A percentile compares a stretch with the other conserved stretches of the same genome.
Conservation (phyloP, 92 coral and sea anemone species). For the Blastomussa wellsi region DNA sequence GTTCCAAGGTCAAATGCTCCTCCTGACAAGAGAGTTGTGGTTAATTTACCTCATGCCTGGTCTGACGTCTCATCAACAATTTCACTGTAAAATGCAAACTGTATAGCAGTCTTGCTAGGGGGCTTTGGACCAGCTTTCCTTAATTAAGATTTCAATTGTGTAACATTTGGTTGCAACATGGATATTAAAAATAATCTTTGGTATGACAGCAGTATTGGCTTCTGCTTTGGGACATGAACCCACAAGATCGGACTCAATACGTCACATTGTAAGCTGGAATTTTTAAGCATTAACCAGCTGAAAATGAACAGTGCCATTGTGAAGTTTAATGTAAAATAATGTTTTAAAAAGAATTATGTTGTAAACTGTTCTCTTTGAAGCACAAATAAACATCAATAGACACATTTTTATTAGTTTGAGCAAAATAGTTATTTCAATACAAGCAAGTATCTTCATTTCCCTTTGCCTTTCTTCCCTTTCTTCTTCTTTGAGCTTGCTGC, state of each 20-base stretch:
- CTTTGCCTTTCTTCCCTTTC: slow-evolving; percentile 95
- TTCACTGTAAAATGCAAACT: slow-evolving; percentile 37
- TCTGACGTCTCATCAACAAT: slow-evolving; percentile 78
- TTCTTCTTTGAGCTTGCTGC: slow-evolving; percentile 82
- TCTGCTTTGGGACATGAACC: neutral
- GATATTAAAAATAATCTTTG: neutral
- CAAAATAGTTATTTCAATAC: neutral
- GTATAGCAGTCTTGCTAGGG: neutral
- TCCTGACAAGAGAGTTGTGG: slow-evolving; percentile 71
- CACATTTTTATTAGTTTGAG: neutral
- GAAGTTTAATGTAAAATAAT: too few species aligned
- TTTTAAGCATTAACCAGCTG: too few species aligned
- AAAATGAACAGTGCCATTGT: too few species aligned
- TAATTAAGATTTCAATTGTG: neutral
- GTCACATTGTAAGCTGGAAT: neutral
- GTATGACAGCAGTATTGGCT: neutral
- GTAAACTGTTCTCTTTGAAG: neutral
- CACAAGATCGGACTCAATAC: neutral
- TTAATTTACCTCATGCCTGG: slow-evolving; percentile 80
- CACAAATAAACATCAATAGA: neutral
- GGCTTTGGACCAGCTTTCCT: neutral
- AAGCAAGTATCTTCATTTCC: slow-evolving; percentile 47
- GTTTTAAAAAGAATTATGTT: too few species aligned
- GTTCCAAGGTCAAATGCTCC: slow-evolving; percentile 23
- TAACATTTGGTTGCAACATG: neutral